A percentile compares a stretch with the other conserved stretches of the same genome.
Conservation (phyloP, 2,113 vertebrate species). For the Monopterus albus region DNA sequence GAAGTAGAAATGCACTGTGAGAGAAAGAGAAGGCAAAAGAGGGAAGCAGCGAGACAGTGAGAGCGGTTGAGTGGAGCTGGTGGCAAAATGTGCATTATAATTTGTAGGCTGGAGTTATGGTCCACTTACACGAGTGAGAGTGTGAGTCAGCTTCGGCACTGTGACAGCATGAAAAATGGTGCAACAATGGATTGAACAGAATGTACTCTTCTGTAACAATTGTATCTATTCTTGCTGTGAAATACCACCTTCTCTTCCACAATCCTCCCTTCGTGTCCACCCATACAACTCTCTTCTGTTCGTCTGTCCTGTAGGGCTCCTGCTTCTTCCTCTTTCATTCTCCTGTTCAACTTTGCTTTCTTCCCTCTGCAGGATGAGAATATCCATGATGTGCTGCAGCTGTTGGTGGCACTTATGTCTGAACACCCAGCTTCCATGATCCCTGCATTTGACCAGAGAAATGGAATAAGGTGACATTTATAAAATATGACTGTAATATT, state of each 20-base stretch:
- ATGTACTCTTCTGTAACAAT: slow-evolving; percentile 67
- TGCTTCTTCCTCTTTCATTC: slow-evolving; percentile 19
- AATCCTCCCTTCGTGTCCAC: slow-evolving; percentile 14
- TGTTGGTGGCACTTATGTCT: slow-evolving; percentile 98
- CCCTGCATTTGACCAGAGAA: slow-evolving; percentile 98
- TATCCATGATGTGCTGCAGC: slow-evolving; percentile 97
- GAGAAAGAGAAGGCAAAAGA: slow-evolving; percentile 3
- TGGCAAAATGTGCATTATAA: slow-evolving; percentile 58
- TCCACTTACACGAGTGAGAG: slow-evolving; percentile 66
- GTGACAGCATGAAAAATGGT: slow-evolving; percentile 67
- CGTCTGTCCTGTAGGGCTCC: background rate
- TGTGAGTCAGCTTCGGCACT: slow-evolving; percentile 65
- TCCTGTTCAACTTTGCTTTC: slow-evolving; percentile 20
- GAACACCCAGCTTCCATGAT: slow-evolving; percentile 99
- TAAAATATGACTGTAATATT: too few relatives aligned
- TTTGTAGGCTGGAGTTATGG: slow-evolving; percentile 62
- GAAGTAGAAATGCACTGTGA: background rate
- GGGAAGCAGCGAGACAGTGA: slow-evolving; percentile 6
- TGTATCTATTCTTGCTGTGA: slow-evolving; percentile 62
- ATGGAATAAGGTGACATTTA: slow-evolving; percentile 99
- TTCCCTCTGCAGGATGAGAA: slow-evolving; percentile 92
- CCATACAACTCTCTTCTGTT: slow-evolving; percentile 28
- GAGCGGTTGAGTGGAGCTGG: slow-evolving; percentile 35
- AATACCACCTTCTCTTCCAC: slow-evolving; percentile 54
- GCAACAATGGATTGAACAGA: slow-evolving; percentile 69